Evolutionary conservation across 2,888 invertebrate genomes (phyloP).

Genomic region (Serrognathus titanus): DNA sequence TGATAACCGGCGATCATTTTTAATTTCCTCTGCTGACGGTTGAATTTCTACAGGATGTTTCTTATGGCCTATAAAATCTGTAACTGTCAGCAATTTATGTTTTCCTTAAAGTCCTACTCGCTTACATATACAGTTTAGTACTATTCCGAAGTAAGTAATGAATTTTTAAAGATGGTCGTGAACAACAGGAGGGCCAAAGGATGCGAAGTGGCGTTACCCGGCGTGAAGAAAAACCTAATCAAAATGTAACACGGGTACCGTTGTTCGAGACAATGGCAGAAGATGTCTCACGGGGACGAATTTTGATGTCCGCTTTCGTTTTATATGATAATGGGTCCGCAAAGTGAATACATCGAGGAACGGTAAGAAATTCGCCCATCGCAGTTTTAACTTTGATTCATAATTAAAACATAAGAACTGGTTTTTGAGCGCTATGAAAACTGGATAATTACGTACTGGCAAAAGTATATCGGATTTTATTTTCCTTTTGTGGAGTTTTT

Average conservation of each 20-base stretch:
- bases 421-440: constrained; percentile 1
- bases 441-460: too few species aligned
- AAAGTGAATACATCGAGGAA: constrained; percentile 3
- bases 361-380: constrained; percentile 9
- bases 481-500: too few species aligned
- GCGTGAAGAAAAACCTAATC: constrained; percentile 20
- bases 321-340: constrained; percentile 9
- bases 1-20: neutral
- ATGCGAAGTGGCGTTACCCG: neutral
- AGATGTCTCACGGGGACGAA: constrained; percentile 14
- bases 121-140: neutral
- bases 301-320: constrained; percentile 5
- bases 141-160: neutral
- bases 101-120: neutral
- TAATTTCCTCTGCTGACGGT: neutral
- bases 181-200: neutral
- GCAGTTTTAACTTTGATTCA: constrained; percentile 10
- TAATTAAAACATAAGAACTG: constrained; percentile 10
- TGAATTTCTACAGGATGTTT: neutral
- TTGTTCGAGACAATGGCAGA: constrained; percentile 15
- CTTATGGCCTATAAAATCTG: neutral
- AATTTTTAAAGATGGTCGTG: neutral
- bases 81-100: neutral
- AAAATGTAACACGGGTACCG: constrained; percentile 20
- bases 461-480: too few species aligned